Evolutionary conservation across 2,888 invertebrate species (phyloP).

Genomic region (Cecidostiba fungosa): DNA sequence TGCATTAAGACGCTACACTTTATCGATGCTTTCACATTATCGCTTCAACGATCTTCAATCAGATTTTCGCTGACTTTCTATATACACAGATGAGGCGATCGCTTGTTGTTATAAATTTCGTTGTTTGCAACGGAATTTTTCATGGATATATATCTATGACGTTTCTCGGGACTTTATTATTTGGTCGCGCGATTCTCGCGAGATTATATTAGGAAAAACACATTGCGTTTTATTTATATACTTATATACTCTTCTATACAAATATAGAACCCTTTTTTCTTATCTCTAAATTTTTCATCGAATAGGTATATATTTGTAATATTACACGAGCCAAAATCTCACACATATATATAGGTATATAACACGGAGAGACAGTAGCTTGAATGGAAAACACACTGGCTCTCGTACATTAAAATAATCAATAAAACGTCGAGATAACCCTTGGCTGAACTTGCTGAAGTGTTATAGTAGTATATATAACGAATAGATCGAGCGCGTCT

Average conservation of each 20-base stretch:
- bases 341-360: no score
- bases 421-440: constrained; percentile 55
- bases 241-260: no score
- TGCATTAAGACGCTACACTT: no score
- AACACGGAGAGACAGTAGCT: no score
- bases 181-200: neutral
- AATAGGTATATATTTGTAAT: no score
- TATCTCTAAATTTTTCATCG: no score
- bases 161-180: neutral
- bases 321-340: no score
- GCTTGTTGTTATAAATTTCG: constrained; percentile 1
- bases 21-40: constrained; percentile 1
- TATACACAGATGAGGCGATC: neutral
- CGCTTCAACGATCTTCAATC: neutral
- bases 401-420: constrained; percentile 20
- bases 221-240: neutral
- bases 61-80: constrained; percentile 5
- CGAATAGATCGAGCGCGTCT: neutral
- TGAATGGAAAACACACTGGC: neutral
- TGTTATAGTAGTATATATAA: neutral
- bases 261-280: no score
- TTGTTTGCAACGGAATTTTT: constrained; percentile 39
- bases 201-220: constrained; percentile 2
- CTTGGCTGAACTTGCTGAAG: constrained; percentile 47
- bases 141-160: neutral